These are phyloP conservation scores for Laticauda colubrina DNA, from an alignment of 2,113 vertebrate species.

Conservation along the genomic window DNA sequence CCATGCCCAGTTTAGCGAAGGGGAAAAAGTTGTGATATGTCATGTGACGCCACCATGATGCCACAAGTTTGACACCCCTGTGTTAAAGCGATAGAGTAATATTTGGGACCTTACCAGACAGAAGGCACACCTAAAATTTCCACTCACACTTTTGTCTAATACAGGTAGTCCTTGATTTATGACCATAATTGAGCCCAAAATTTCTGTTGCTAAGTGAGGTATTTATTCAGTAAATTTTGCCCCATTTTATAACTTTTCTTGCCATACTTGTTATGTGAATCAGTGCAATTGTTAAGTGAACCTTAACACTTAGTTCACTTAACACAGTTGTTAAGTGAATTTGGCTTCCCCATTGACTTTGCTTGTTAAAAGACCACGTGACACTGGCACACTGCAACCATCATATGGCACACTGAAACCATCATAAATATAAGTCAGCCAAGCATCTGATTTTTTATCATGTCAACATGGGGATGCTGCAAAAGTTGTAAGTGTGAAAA, in stretches of 20 bases:
- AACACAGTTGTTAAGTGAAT: neutral
- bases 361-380: too few relatives aligned
- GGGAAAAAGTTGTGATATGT: too few relatives aligned
- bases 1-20: too few relatives aligned
- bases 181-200: neutral
- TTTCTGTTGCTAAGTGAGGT: neutral
- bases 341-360: neutral
- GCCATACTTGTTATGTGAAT: neutral
- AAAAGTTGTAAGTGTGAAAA: too few relatives aligned
- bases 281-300: neutral
- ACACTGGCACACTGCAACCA: too few relatives aligned
- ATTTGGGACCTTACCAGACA: neutral
- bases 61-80: too few relatives aligned
- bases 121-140: conserved; percentile 10
- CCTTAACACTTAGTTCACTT: neutral
- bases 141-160: neutral
- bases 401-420: too few relatives aligned
- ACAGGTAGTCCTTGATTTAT: neutral
- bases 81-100: too few relatives aligned
- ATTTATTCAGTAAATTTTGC: neutral
- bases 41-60: too few relatives aligned
- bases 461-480: too few relatives aligned
- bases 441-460: too few relatives aligned
- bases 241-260: neutral
- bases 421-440: too few relatives aligned